These are phyloP conservation scores for Oxyscelio sp. DNA, from an alignment of 2,888 invertebrate genomes.

Conservation along the genomic window DNA sequence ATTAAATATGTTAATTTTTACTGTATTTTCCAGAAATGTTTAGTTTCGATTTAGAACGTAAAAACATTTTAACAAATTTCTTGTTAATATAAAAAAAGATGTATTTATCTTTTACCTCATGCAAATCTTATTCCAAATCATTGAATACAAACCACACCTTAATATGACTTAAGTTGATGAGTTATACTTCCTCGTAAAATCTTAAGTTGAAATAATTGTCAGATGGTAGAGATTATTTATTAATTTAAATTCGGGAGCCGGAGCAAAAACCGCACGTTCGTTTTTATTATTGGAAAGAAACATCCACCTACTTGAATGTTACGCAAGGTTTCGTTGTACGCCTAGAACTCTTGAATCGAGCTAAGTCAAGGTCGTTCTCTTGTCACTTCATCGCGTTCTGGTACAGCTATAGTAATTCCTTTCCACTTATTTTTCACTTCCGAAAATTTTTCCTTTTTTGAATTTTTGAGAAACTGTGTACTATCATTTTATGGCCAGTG, in stretches of 20 bases:
- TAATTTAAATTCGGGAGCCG: neutral
- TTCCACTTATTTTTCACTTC: constrained; percentile 2
- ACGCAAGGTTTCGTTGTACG: constrained; percentile 42
- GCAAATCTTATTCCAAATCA: neutral
- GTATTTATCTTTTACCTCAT: too few species aligned
- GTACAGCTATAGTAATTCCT: constrained; percentile 22
- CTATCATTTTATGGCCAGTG: constrained; percentile 1
- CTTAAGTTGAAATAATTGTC: neutral
- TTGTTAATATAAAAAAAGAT: too few species aligned
- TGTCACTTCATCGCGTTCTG: constrained; percentile 17
- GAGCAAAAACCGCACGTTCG: neutral
- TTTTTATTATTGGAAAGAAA: constrained; percentile 13
- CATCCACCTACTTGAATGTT: constrained; percentile 43
- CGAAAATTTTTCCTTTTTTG: neutral
- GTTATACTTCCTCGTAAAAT: neutral
- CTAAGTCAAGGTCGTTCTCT: constrained; percentile 53
- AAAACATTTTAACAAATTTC: too few species aligned
- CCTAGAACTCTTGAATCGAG: constrained; percentile 51
- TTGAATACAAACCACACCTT: neutral
- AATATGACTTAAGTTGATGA: neutral
- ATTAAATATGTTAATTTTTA: too few species aligned
- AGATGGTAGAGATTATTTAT: neutral
- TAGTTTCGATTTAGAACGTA: too few species aligned
- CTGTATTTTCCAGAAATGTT: too few species aligned
- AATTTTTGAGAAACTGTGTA: neutral